Percentiles rank a stretch among this genome's conserved stretches.
Conservation (phyloP, 2,888 invertebrate genomes). For the Drosophila putrida region DNA sequence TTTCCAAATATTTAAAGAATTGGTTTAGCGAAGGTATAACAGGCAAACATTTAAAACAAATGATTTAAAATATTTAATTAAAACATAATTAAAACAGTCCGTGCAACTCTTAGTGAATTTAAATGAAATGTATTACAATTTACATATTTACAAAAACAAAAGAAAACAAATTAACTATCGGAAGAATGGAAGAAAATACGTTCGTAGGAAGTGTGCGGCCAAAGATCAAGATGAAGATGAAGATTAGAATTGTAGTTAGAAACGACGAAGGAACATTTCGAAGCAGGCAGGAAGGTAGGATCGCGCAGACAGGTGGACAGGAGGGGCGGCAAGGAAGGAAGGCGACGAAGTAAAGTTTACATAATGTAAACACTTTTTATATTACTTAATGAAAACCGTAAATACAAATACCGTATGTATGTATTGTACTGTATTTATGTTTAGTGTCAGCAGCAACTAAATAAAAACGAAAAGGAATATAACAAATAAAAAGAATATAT, state of each 20-base stretch:
- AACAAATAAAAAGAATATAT: constrained; percentile 30
- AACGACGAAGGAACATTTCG: constrained; percentile 35
- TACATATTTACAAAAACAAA: constrained; percentile 66
- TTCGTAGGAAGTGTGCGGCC: constrained; percentile 50
- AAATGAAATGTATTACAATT: constrained; percentile 70
- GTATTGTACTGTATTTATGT: constrained; percentile 72
- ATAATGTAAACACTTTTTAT: constrained; percentile 54
- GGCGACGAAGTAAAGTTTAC: constrained; percentile 39
- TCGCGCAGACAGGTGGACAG: constrained; percentile 20
- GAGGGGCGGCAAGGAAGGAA: constrained; percentile 15
- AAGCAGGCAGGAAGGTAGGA: constrained; percentile 20
- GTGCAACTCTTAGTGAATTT: constrained; percentile 82
- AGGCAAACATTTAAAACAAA: constrained; percentile 37
- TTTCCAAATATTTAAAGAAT: constrained; percentile 63
- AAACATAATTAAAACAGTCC: constrained; percentile 62
- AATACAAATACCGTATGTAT: constrained; percentile 53
- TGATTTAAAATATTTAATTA: constrained; percentile 39
- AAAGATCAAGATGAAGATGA: constrained; percentile 63
- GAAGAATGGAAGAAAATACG: constrained; percentile 29
- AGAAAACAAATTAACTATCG: constrained; percentile 29
- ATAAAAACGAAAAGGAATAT: constrained; percentile 23
- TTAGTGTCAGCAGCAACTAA: constrained; percentile 67
- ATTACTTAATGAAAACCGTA: constrained; percentile 31
- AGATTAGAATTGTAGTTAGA: constrained; percentile 70
- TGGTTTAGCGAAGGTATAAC: constrained; percentile 75